These are phyloP conservation scores for Pterocles orientalis DNA, from an alignment of 2,113 vertebrate species.

Conservation along the genomic window DNA sequence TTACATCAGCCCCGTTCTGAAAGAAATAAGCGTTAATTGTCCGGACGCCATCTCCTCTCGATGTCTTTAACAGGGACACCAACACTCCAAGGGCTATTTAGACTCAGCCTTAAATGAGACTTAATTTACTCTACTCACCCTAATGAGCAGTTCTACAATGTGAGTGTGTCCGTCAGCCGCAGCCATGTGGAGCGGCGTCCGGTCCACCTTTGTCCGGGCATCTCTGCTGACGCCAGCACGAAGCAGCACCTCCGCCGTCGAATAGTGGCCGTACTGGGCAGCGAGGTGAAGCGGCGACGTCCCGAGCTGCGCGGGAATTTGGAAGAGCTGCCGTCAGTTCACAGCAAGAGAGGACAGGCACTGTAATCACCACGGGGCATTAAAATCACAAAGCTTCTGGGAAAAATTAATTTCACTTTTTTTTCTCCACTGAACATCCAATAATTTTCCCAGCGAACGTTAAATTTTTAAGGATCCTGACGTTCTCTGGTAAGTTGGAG, in stretches of 20 bases:
- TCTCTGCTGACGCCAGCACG: slow-evolving; percentile 91
- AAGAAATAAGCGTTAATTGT: neutral
- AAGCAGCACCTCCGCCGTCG: slow-evolving; percentile 90
- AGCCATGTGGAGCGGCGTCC: slow-evolving; percentile 92
- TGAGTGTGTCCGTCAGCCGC: slow-evolving; percentile 86
- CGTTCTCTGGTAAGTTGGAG: neutral
- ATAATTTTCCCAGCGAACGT: neutral
- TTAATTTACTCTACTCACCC: slow-evolving; percentile 62
- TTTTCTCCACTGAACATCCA: neutral
- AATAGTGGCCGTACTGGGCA: slow-evolving; percentile 90
- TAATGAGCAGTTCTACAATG: slow-evolving; percentile 89
- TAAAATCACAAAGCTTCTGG: neutral
- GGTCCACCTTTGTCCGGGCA: slow-evolving; percentile 93
- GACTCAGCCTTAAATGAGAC: neutral
- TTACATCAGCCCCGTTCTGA: slow-evolving; percentile 91
- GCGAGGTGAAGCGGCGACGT: slow-evolving; percentile 92
- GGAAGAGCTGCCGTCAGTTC: neutral
- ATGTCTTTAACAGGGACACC: neutral
- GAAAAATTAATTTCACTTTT: neutral
- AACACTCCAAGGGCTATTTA: neutral
- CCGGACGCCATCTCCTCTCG: fast-evolving
- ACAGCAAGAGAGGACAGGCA: neutral
- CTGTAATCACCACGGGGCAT: neutral
- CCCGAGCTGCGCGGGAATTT: slow-evolving; percentile 78
- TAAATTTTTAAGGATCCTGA: neutral